Conservation (phyloP, 2,797 vertebrate genomes). For the Tokudaia tokunoshimensis region DNA sequence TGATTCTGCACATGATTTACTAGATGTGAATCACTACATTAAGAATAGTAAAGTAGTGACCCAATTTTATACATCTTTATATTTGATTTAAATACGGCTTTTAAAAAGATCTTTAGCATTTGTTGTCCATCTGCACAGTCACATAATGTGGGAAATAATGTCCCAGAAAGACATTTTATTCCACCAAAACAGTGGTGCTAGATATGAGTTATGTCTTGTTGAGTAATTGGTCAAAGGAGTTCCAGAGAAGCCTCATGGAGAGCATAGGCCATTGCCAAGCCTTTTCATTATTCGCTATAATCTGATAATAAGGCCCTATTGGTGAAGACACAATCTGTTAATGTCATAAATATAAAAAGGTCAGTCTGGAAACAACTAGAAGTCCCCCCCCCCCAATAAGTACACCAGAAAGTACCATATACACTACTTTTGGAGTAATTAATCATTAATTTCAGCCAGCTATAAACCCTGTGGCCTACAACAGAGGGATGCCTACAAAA, state of each 20-base stretch:
- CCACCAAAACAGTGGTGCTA: background rate
- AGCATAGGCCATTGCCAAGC: background rate
- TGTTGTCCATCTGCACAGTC: background rate
- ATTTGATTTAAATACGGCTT: background rate
- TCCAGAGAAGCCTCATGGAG: background rate
- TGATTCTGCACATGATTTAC: background rate
- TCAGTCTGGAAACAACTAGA: background rate
- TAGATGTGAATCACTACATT: background rate
- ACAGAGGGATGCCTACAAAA: background rate
- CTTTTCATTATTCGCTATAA: background rate
- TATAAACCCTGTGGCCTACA: background rate
- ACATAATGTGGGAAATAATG: background rate
- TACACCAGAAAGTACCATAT: background rate
- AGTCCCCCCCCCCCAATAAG: background rate
- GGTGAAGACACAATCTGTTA: background rate
- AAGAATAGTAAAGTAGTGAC: background rate
- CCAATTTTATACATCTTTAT: too few species aligned
- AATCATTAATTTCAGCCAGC: background rate
- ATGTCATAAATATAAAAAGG: background rate
- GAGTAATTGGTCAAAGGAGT: background rate
- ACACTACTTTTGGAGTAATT: background rate
- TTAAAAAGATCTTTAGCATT: background rate
- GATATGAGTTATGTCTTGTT: background rate
- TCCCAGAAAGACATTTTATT: background rate
- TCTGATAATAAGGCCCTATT: background rate